Conservation (phyloP, 2,888 invertebrate genomes). For the Parnassius orleans region DNA sequence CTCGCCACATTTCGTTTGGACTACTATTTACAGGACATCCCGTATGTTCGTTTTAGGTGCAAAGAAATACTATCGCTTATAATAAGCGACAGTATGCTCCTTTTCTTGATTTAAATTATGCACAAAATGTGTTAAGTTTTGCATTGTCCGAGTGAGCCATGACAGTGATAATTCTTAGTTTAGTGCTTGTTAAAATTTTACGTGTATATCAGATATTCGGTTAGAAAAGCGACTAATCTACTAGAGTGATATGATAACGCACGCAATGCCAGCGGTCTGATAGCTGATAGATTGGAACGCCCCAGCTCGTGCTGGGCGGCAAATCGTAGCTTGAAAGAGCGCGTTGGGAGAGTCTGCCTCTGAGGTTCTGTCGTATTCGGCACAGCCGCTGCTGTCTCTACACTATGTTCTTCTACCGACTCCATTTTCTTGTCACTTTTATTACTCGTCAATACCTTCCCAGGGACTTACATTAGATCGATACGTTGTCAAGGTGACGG, state of each 20-base stretch:
- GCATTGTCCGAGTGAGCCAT: too few species aligned
- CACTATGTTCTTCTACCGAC: not conserved
- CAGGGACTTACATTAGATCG: not conserved
- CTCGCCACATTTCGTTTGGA: too few species aligned
- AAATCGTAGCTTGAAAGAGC: constrained; percentile 67
- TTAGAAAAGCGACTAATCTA: too few species aligned
- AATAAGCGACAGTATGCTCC: too few species aligned
- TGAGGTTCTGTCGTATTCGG: constrained; percentile 7
- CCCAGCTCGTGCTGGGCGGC: constrained; percentile 64
- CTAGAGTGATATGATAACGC: constrained; percentile 31
- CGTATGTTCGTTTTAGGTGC: too few species aligned
- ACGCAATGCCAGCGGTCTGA: constrained; percentile 62
- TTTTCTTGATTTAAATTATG: too few species aligned
- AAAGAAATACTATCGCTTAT: too few species aligned
- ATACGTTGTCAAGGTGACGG: constrained; percentile 7
- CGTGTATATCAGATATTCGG: too few species aligned
- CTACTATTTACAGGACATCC: too few species aligned
- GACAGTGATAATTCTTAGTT: too few species aligned
- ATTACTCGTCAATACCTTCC: not conserved
- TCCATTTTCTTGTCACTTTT: not conserved
- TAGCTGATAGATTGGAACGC: constrained; percentile 62
- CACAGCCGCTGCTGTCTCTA: constrained; percentile 1
- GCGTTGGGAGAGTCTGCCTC: constrained; percentile 34
- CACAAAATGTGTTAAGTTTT: too few species aligned
- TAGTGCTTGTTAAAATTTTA: too few species aligned